Evolutionary conservation across 2,113 vertebrate species (phyloP).

Genomic region (Bujurquina vittata): DNA sequence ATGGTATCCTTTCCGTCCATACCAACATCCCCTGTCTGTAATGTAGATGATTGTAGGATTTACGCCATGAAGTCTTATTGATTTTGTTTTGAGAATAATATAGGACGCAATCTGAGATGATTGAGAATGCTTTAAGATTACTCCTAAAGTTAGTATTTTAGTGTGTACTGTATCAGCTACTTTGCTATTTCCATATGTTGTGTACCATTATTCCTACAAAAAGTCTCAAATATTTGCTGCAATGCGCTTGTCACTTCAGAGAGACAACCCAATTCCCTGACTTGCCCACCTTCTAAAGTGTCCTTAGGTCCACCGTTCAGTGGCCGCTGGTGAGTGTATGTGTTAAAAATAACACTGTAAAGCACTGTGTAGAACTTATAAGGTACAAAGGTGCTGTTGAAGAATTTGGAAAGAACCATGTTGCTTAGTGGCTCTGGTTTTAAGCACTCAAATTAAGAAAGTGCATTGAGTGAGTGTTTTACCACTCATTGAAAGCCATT

Average conservation of each 20-base stretch:
- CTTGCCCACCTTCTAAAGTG: not conserved
- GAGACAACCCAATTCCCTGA: not conserved
- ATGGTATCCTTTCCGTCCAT: not conserved
- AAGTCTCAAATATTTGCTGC: accelerated
- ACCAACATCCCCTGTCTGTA: not conserved
- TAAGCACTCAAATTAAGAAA: not conserved
- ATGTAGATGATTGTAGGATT: not conserved
- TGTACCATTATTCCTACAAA: not conserved
- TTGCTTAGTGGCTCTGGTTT: not conserved
- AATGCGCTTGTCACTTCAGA: not conserved
- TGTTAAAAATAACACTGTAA: not conserved
- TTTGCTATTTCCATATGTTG: not conserved
- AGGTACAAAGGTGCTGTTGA: not conserved
- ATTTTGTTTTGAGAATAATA: not conserved
- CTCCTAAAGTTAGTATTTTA: no score
- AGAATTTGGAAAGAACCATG: not conserved
- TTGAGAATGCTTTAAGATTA: not conserved
- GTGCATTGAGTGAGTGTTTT: not conserved
- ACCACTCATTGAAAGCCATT: not conserved
- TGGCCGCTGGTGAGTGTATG: not conserved
- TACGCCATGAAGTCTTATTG: not conserved
- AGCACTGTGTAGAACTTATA: not conserved
- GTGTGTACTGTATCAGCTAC: no score
- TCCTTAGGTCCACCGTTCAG: not conserved
- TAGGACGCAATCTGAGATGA: not conserved